A percentile compares a stretch with the other conserved stretches of the same genome.
Conservation (phyloP, 2,888 invertebrate species). For the Thymelicus lineola region DNA sequence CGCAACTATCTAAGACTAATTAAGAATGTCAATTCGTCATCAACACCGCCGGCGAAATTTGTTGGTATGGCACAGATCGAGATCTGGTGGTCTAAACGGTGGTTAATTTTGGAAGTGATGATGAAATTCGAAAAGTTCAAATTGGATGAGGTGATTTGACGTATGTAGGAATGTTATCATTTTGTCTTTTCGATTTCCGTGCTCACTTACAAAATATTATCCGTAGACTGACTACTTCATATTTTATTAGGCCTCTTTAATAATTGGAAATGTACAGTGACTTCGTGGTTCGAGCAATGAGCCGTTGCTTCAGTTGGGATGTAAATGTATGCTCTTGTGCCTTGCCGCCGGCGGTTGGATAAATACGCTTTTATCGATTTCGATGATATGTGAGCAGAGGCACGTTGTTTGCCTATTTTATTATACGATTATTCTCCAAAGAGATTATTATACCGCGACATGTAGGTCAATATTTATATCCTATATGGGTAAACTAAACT, state of each 20-base stretch:
- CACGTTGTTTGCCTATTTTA: slow-evolving; percentile 65
- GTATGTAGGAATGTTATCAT: background rate
- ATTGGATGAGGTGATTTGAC: background rate
- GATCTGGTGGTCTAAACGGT: slow-evolving; percentile 55
- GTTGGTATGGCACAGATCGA: slow-evolving; percentile 69
- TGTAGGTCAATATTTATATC: slow-evolving; percentile 37
- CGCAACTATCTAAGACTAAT: slow-evolving; percentile 28
- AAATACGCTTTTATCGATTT: slow-evolving; percentile 62
- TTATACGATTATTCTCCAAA: slow-evolving; percentile 72
- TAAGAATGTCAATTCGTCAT: slow-evolving; percentile 60
- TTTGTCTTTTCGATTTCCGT: background rate
- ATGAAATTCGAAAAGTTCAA: background rate
- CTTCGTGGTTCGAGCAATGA: slow-evolving; percentile 55
- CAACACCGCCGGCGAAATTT: slow-evolving; percentile 64
- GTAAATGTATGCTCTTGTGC: slow-evolving; percentile 76
- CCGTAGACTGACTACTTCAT: slow-evolving; percentile 32
- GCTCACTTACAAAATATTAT: background rate
- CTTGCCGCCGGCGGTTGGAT: slow-evolving; percentile 72
- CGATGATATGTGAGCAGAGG: slow-evolving; percentile 58
- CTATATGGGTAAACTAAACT: slow-evolving; percentile 52
- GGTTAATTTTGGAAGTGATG: background rate
- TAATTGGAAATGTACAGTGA: slow-evolving; percentile 33
- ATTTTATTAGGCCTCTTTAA: slow-evolving; percentile 34
- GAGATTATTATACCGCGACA: slow-evolving; percentile 58
- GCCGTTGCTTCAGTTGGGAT: slow-evolving; percentile 57